A percentile compares a stretch with the other conserved stretches of the same genome.
Conservation (phyloP, 2,888 invertebrate species). For the Beris chalybata region DNA sequence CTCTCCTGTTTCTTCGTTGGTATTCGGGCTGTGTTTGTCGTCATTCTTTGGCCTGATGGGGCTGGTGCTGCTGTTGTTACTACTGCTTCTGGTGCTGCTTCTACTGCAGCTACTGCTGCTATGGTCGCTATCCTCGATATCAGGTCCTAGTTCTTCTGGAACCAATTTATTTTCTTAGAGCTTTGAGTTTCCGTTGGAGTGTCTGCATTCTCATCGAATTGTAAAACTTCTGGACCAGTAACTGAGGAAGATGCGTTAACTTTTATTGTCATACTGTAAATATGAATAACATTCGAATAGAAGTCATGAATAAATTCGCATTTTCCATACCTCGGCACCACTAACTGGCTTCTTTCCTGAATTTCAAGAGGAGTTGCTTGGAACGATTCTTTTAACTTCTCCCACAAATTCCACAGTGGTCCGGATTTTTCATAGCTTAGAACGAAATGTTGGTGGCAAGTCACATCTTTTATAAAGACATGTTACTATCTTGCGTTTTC, state of each 20-base stretch:
- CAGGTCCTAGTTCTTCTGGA: no score
- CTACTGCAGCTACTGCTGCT: no score
- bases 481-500: constrained; percentile 69
- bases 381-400: constrained; percentile 63
- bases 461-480: constrained; percentile 67
- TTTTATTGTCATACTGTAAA: constrained; percentile 34
- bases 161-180: constrained; percentile 20
- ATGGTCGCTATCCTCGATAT: no score
- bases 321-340: constrained; percentile 43
- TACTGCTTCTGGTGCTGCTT: no score
- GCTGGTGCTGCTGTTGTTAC: no score
- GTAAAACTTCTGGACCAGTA: no score
- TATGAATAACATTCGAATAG: background rate
- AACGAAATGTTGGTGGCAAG: constrained; percentile 67
- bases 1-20: no score
- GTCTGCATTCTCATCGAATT: background rate
- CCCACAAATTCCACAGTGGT: constrained; percentile 70
- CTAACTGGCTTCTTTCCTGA: constrained; percentile 42
- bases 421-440: constrained; percentile 63
- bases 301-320: no score
- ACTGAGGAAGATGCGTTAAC: constrained; percentile 13
- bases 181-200: background rate
- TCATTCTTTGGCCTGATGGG: no score
- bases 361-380: constrained; percentile 48
- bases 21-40: no score